Conservation (phyloP, 2,888 invertebrate species). For the Diploptera punctata region DNA sequence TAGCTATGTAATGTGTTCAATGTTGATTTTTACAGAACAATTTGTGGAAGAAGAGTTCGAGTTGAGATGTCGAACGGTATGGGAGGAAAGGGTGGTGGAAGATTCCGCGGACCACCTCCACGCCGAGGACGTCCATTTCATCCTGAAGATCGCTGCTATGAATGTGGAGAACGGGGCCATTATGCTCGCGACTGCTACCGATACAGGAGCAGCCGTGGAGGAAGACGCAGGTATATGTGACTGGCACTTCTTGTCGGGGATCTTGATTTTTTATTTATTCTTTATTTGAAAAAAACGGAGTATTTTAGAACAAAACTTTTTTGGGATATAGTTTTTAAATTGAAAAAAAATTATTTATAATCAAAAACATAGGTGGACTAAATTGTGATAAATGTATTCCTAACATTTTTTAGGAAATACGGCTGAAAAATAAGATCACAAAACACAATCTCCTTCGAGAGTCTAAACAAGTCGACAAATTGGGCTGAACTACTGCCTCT, state of each 20-base stretch:
- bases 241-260: not conserved
- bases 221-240: slow-evolving; percentile 50
- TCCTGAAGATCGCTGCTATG: slow-evolving; percentile 92
- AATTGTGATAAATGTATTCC: slow-evolving; percentile 43
- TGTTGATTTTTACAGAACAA: too few relatives aligned
- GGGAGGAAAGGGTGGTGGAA: slow-evolving; percentile 57
- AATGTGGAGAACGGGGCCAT: slow-evolving; percentile 93
- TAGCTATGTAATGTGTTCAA: too few relatives aligned
- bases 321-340: not conserved
- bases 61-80: slow-evolving; percentile 94
- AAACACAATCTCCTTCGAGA: slow-evolving; percentile 36
- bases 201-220: slow-evolving; percentile 61
- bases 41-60: slow-evolving; percentile 88
- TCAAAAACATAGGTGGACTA: slow-evolving; percentile 33
- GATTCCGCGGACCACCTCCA: slow-evolving; percentile 44
- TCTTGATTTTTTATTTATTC: slow-evolving; percentile 1
- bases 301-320: not conserved
- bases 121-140: slow-evolving; percentile 75
- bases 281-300: not conserved
- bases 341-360: slow-evolving; percentile 7
- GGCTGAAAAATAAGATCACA: slow-evolving; percentile 42
- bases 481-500: slow-evolving; percentile 26
- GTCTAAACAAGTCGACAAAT: slow-evolving; percentile 32
- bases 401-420: slow-evolving; percentile 44
- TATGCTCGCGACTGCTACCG: slow-evolving; percentile 90